Percentiles rank a stretch among this genome's conserved stretches.
These are phyloP conservation scores for Tachystola acroxantha DNA, from an alignment of 2,888 invertebrate genomes.

Conservation along the genomic window DNA sequence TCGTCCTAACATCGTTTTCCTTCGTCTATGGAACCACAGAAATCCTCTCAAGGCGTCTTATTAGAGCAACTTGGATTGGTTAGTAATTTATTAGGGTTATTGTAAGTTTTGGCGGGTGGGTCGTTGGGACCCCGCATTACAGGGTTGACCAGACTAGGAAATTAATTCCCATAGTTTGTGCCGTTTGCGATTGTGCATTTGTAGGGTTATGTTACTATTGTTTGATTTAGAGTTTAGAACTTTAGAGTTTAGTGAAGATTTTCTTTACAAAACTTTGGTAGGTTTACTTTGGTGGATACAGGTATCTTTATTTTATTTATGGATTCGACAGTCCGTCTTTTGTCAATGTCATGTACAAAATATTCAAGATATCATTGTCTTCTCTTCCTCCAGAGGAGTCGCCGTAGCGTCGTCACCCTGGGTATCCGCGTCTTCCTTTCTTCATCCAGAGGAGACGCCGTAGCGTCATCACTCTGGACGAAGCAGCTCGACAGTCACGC, in stretches of 20 bases:
- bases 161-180: slow-evolving; percentile 46
- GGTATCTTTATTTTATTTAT: too few species aligned
- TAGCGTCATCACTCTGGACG: too few species aligned
- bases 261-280: background rate
- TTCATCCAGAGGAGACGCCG: too few species aligned
- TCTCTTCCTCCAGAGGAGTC: too few species aligned
- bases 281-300: too few species aligned
- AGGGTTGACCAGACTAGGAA: slow-evolving; percentile 18
- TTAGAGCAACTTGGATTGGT: slow-evolving; percentile 59
- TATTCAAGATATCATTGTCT: too few species aligned
- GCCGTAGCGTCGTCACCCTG: too few species aligned
- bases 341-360: too few species aligned
- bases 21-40: slow-evolving; percentile 19
- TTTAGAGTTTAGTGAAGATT: background rate
- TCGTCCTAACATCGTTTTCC: too few species aligned
- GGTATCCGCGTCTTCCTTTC: too few species aligned
- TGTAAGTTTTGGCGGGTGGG: slow-evolving; percentile 46
- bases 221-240: background rate
- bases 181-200: slow-evolving; percentile 19
- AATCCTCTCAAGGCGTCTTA: slow-evolving; percentile 45
- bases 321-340: too few species aligned
- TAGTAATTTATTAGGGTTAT: slow-evolving; percentile 64
- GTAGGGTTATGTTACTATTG: background rate
- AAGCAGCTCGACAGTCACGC: too few species aligned
- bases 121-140: slow-evolving; percentile 24